Base-by-base conservation (phyloP, 2,797 vertebrate species). In the Ambastaia sidthimunki region DNA sequence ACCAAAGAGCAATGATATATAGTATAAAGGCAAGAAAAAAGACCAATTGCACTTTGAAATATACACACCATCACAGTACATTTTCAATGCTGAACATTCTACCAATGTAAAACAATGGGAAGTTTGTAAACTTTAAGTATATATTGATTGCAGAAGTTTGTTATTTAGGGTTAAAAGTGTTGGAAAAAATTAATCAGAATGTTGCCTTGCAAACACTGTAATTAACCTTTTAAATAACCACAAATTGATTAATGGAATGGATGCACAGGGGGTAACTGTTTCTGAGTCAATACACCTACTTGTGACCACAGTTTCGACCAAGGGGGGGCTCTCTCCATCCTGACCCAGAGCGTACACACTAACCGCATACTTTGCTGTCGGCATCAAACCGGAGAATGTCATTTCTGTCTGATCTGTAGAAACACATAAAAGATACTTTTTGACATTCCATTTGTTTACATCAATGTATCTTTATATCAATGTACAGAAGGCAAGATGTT, bases 351-450 rank as follows among this genome's bases (percentile, higher is more conserved):
- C 95, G 2, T 86, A 95, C 60, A 99, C 96, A 62, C 95, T 99
- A 80, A 99, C 87, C 57, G 90, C 60, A 21, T 99, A 99, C 86
- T 98, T 96, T 3, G 93, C 93, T 3, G 95, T 96, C 63, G 98
- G 98, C 93, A 96, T 95, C 84, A 99, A 92, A 28, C 96, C 98
- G 55, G 96, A 96, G 81, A 99, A 96, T 0, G 96, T 99, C 21
- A 98, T 90, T 87, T 98, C 94, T 0, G 96, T 99, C 92, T 98
- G 94, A 86, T 98, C 98, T 99, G 91, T 1, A 84, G 86, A 47
- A 57, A 71, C 67, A 71, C 21, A 52, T 28, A 16, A 71, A 47
- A 44, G 21, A 63, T 12, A 77, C 44, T 37, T 37, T 23, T 28
- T 21, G 16, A 57, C 44, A 62, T 34, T 34, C 9, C 10, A 15